Evolutionary conservation across 2,888 invertebrate species (phyloP).

Genomic region (Strigamia crassipes): DNA sequence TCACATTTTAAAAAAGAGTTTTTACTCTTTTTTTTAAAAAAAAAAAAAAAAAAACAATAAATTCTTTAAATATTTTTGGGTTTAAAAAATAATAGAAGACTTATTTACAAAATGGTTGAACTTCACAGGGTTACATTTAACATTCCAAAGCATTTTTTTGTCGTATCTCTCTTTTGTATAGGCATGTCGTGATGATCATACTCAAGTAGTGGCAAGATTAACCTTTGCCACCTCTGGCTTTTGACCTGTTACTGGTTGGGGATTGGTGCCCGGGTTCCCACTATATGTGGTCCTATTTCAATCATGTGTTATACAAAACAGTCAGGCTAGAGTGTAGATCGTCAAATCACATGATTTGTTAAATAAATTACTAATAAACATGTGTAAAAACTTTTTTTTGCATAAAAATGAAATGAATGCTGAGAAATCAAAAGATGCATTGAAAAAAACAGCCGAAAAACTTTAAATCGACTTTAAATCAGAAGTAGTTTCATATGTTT

Average conservation of each 20-base stretch:
- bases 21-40: too few relatives aligned
- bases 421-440: too few relatives aligned
- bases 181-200: constrained; percentile 17
- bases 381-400: too few relatives aligned
- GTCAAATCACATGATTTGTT: not conserved
- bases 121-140: not conserved
- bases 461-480: too few relatives aligned
- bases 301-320: not conserved
- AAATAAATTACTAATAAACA: not conserved
- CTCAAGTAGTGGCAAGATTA: constrained; percentile 31
- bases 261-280: not conserved
- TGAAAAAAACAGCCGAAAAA: too few relatives aligned
- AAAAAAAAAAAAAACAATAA: not conserved
- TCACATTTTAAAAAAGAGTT: not conserved
- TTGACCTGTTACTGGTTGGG: constrained; percentile 6
- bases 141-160: not conserved
- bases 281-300: constrained; percentile 4
- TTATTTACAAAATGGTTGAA: not conserved
- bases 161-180: not conserved
- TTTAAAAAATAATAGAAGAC: not conserved
- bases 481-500: too few relatives aligned
- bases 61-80: not conserved
- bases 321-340: not conserved
- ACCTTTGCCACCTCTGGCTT: not conserved
- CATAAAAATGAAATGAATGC: too few relatives aligned